These are phyloP conservation scores for Mimumesa dahlbomi DNA, from an alignment of 2,888 invertebrate species.

Conservation along the genomic window DNA sequence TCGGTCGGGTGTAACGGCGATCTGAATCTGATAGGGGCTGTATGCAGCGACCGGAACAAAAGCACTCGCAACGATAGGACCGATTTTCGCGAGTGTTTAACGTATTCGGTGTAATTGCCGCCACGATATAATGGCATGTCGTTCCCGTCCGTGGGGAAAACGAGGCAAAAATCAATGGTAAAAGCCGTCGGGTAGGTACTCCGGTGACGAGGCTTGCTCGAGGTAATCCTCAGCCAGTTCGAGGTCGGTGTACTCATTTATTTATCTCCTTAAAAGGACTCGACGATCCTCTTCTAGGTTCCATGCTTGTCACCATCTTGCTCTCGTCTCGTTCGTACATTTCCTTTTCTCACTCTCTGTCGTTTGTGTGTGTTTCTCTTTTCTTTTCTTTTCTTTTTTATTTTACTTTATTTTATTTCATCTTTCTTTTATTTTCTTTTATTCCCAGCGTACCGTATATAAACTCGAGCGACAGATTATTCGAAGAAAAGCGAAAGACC, in stretches of 20 bases:
- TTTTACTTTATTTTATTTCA: too few relatives aligned
- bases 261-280: slow-evolving; percentile 54
- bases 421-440: too few relatives aligned
- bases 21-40: not conserved
- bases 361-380: too few relatives aligned
- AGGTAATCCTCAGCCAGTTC: slow-evolving; percentile 28
- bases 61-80: slow-evolving; percentile 11
- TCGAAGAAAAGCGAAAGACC: too few relatives aligned
- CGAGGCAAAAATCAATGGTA: slow-evolving; percentile 51
- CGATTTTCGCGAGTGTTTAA: slow-evolving; percentile 43
- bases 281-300: not conserved
- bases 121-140: slow-evolving; percentile 30
- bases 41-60: slow-evolving; percentile 16
- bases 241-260: slow-evolving; percentile 46
- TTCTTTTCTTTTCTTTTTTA: too few relatives aligned
- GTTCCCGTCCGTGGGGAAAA: slow-evolving; percentile 26
- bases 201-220: slow-evolving; percentile 12
- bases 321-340: too few relatives aligned
- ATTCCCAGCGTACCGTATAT: too few relatives aligned
- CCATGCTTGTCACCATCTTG: too few relatives aligned
- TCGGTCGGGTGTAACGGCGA: not conserved
- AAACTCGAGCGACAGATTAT: too few relatives aligned
- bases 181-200: not conserved
- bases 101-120: slow-evolving; percentile 36
- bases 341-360: too few relatives aligned